phyloP scores from a whole-genome alignment of 2,113 vertebrate genomes.

The Chaenocephalus aceratus region DNA sequence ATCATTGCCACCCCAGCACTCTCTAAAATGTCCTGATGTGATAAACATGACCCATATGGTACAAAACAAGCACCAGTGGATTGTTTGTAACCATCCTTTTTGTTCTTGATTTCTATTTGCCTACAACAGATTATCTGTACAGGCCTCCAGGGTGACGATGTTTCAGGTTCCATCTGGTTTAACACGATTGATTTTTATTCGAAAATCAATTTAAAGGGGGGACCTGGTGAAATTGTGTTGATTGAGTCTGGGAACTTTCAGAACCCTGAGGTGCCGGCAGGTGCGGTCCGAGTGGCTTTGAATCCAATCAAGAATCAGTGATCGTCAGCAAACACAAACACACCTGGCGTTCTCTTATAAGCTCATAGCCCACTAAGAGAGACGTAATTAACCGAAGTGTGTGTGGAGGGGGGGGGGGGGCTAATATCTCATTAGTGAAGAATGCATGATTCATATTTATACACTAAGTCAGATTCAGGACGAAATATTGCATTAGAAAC shows the following conservation, averaged over 20 bases:
- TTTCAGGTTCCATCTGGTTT: slow-evolving; percentile 34
- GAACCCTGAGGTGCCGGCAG: slow-evolving; percentile 42
- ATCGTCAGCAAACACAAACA: slow-evolving; percentile 64
- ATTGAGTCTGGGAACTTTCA: slow-evolving; percentile 44
- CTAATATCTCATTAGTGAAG: slow-evolving; percentile 44
- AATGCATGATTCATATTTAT: slow-evolving; percentile 31
- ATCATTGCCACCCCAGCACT: slow-evolving; percentile 6
- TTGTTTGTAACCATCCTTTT: slow-evolving; percentile 24
- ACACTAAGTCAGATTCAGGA: slow-evolving; percentile 5
- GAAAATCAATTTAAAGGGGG: slow-evolving; percentile 20
- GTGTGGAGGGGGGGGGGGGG: slow-evolving; percentile 22
- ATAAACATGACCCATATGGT: slow-evolving; percentile 28
- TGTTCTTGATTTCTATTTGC: slow-evolving; percentile 23
- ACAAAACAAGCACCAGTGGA: slow-evolving; percentile 37
- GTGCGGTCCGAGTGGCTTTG: slow-evolving; percentile 31
- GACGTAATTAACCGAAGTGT: slow-evolving; percentile 62
- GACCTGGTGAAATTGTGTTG: slow-evolving; percentile 8
- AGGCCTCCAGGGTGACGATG: slow-evolving; percentile 11
- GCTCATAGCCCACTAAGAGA: slow-evolving; percentile 48
- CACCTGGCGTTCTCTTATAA: slow-evolving; percentile 73
- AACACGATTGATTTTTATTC: slow-evolving; percentile 49
- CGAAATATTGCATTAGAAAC: slow-evolving; percentile 11
- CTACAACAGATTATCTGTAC: slow-evolving; percentile 18
- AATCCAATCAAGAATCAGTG: slow-evolving; percentile 62
- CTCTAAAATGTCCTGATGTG: slow-evolving; percentile 30